phyloP scores from a whole-genome alignment of 2,888 invertebrate genomes.

The Melinaea marsaeus region DNA sequence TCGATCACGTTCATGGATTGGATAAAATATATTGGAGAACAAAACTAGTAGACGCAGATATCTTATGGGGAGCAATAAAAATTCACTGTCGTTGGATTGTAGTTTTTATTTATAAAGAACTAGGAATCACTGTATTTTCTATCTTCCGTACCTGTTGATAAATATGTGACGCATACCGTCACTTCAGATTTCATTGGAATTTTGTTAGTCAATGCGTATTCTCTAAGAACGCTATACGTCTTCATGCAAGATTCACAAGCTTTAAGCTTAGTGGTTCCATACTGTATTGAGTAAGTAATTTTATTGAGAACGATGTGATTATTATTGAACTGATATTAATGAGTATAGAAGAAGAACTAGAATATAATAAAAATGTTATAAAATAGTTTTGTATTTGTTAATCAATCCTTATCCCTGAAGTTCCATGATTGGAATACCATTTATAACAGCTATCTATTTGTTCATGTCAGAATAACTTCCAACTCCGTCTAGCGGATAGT shows the following conservation, averaged over 20 bases:
- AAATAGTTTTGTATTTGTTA: slow-evolving; percentile 4
- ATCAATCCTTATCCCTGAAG: slow-evolving; percentile 6
- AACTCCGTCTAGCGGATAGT: slow-evolving; percentile 22
- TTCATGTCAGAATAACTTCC: slow-evolving; percentile 25
- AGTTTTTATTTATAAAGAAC: slow-evolving; percentile 8
- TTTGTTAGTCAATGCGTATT: slow-evolving; percentile 54
- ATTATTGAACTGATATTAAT: too few relatives aligned
- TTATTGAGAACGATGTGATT: too few relatives aligned
- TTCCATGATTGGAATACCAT: slow-evolving; percentile 4
- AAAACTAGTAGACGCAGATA: slow-evolving; percentile 27
- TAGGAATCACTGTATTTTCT: slow-evolving; percentile 11
- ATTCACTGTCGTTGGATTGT: slow-evolving; percentile 8
- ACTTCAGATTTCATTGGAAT: slow-evolving; percentile 41
- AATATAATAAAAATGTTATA: background rate
- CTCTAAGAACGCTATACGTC: slow-evolving; percentile 60
- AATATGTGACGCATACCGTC: slow-evolving; percentile 38
- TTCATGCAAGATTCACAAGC: slow-evolving; percentile 63
- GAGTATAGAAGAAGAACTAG: too few relatives aligned
- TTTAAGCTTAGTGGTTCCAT: slow-evolving; percentile 37
- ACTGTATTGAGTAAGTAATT: too few relatives aligned
- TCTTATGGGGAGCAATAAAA: background rate
- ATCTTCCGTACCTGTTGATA: slow-evolving; percentile 36
- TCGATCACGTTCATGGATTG: slow-evolving; percentile 29
- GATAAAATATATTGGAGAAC: slow-evolving; percentile 28
- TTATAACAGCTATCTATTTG: slow-evolving; percentile 12